A percentile compares a stretch with the other conserved stretches of the same genome.
phyloP scores from a whole-genome alignment of 2,888 invertebrate species.

The Amiota communis region DNA sequence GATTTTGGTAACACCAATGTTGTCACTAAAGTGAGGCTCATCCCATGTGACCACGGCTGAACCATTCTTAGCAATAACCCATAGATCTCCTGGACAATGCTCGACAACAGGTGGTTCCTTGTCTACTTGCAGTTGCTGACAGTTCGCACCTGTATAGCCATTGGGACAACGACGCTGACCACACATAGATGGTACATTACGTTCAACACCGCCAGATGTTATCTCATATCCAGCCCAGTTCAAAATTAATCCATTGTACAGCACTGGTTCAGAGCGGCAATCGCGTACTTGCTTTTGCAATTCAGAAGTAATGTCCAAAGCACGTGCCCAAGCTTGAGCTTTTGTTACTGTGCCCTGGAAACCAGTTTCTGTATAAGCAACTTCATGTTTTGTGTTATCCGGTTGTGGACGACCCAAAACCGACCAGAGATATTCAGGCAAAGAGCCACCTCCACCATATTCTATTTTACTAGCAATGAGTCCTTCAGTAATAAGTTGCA shows the following conservation, averaged over 20 bases:
- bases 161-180: conserved; percentile 91
- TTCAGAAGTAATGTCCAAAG: conserved; percentile 91
- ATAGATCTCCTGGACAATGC: conserved; percentile 93
- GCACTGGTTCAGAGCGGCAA: conserved; percentile 91
- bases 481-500: conserved; percentile 95
- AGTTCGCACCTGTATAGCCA: conserved; percentile 89
- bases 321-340: conserved; percentile 94
- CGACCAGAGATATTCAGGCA: conserved; percentile 92
- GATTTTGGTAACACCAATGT: conserved; percentile 85
- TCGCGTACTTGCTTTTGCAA: conserved; percentile 95
- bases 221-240: conserved; percentile 97
- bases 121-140: conserved; percentile 87
- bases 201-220: conserved; percentile 89
- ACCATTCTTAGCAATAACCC: conserved; percentile 94
- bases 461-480: conserved; percentile 93
- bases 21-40: conserved; percentile 91
- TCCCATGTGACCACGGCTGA: conserved; percentile 94
- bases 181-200: conserved; percentile 92
- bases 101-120: conserved; percentile 90
- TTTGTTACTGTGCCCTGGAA: conserved; percentile 96
- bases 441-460: conserved; percentile 87
- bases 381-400: conserved; percentile 76
- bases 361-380: conserved; percentile 88
- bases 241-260: conserved; percentile 87
- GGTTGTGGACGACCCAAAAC: conserved; percentile 91